Percentiles rank a stretch among this genome's conserved stretches.
phyloP scores from a whole-genome alignment of 2,888 invertebrate genomes.

The Papilio demoleus region DNA sequence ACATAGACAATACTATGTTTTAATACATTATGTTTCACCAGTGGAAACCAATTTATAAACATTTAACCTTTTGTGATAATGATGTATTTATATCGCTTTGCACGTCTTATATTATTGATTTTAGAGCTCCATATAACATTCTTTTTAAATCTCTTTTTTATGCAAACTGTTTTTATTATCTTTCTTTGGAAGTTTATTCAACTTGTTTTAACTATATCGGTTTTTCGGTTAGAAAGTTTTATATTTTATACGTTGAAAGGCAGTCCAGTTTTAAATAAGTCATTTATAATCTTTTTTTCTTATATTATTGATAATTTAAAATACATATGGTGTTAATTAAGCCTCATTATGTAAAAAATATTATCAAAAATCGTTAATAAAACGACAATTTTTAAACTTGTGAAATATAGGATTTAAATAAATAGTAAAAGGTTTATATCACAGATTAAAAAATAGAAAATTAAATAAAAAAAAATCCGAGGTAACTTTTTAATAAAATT shows the following conservation, averaged over 20 bases:
- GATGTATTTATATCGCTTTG: too few species aligned
- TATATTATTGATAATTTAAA: constrained; percentile 24
- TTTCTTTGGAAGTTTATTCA: constrained; percentile 14
- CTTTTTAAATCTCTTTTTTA: constrained; percentile 13
- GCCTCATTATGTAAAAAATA: neutral
- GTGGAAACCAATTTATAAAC: too few species aligned
- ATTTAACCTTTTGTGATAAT: too few species aligned
- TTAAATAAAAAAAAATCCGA: neutral
- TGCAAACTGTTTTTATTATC: constrained; percentile 18
- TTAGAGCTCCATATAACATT: constrained; percentile 1
- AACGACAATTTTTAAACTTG: too few species aligned
- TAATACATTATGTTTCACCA: too few species aligned
- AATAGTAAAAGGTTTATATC: neutral
- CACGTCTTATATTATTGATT: too few species aligned
- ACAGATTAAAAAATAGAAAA: neutral
- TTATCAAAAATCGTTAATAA: too few species aligned
- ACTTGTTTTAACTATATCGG: constrained; percentile 24
- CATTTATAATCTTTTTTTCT: constrained; percentile 5
- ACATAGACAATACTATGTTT: too few species aligned
- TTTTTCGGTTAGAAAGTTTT: constrained; percentile 39
- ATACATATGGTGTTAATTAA: neutral
- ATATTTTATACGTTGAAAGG: constrained; percentile 26
- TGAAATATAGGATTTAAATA: too few species aligned
- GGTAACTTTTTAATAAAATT: neutral
- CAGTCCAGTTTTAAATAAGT: constrained; percentile 3